Percentiles rank a stretch among this genome's conserved stretches.
phyloP scores from a whole-genome alignment of 2,888 invertebrate genomes.

The Drosophila sordidula region DNA sequence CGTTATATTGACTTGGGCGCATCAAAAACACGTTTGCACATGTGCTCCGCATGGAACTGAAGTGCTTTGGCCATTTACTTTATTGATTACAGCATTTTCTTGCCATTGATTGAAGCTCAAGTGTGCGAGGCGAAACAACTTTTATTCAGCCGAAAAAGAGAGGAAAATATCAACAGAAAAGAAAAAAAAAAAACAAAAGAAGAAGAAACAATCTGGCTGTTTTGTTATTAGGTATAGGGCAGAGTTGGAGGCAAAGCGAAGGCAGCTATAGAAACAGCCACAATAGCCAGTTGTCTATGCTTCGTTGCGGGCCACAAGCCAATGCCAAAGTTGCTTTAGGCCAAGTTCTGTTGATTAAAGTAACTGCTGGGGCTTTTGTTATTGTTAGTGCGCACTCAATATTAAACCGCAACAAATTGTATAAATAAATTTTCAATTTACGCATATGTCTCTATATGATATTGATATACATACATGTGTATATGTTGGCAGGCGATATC shows the following conservation, averaged over 20 bases:
- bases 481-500: neutral
- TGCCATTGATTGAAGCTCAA: conserved; percentile 47
- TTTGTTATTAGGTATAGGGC: conserved; percentile 31
- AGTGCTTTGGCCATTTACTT: conserved; percentile 72
- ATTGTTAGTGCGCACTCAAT: conserved; percentile 16
- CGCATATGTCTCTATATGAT: conserved; percentile 6
- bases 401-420: conserved; percentile 51
- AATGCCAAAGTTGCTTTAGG: conserved; percentile 42
- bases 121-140: conserved; percentile 36
- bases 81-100: conserved; percentile 68
- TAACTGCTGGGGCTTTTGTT: conserved; percentile 27
- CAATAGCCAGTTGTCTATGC: conserved; percentile 38
- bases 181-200: conserved; percentile 24
- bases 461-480: conserved; percentile 12
- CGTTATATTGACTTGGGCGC: conserved; percentile 22
- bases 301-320: neutral
- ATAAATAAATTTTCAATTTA: conserved; percentile 63
- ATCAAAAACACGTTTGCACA: conserved; percentile 51
- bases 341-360: conserved; percentile 60
- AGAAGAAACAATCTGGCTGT: conserved; percentile 33
- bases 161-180: conserved; percentile 8
- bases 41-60: conserved; percentile 34
- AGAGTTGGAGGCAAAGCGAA: conserved; percentile 4
- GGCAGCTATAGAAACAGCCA: conserved; percentile 24
- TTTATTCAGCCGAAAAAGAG: conserved; percentile 20